A percentile compares a stretch with the other conserved stretches of the same genome.
Evolutionary conservation across 2,888 invertebrate species (phyloP).

Genomic region (Helleia helle): DNA sequence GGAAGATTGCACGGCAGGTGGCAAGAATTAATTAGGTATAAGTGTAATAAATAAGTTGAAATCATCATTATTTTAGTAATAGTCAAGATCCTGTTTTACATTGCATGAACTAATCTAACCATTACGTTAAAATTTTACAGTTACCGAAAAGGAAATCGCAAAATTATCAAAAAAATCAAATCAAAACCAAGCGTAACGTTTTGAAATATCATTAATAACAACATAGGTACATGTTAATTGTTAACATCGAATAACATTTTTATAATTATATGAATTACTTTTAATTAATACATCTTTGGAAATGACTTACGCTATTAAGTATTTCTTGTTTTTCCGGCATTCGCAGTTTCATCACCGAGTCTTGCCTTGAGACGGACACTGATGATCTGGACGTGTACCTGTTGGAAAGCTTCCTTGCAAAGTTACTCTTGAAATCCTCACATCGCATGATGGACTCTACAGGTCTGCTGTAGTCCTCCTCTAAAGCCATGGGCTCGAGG

Average conservation of each 20-base stretch:
- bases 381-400: constrained; percentile 48
- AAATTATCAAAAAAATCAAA: too few species aligned
- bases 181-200: not conserved
- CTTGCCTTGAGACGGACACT: constrained; percentile 30
- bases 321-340: constrained; percentile 28
- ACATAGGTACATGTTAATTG: not conserved
- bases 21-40: too few species aligned
- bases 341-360: constrained; percentile 35
- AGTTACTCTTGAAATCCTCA: constrained; percentile 66
- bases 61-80: too few species aligned
- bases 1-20: too few species aligned
- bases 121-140: too few species aligned
- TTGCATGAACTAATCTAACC: too few species aligned
- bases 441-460: constrained; percentile 66
- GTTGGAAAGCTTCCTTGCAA: constrained; percentile 61
- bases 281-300: not conserved
- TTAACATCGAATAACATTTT: not conserved
- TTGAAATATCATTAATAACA: not conserved
- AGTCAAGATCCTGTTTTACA: too few species aligned
- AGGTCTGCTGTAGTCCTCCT: constrained; percentile 51
- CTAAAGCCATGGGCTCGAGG: constrained; percentile 29
- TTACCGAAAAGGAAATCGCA: too few species aligned
- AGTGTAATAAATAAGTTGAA: too few species aligned
- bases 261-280: not conserved
- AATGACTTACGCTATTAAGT: constrained; percentile 42